These are phyloP conservation scores for Drosophila dives DNA, from an alignment of 2,888 invertebrate species.

Conservation along the genomic window DNA sequence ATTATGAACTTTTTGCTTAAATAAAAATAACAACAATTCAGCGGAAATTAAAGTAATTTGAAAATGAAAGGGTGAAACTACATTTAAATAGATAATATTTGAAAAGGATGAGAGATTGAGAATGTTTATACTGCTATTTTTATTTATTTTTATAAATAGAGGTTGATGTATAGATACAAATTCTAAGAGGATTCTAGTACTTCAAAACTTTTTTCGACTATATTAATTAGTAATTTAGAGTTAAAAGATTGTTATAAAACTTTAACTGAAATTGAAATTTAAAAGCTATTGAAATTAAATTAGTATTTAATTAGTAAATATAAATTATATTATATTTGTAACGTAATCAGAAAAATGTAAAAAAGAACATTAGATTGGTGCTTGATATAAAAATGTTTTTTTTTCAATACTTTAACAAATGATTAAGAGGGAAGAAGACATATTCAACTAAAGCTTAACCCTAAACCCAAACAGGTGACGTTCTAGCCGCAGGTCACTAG, in stretches of 20 bases:
- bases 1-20: background rate
- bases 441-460: conserved; percentile 7
- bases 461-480: conserved; percentile 28
- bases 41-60: no score
- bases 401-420: background rate
- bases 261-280: background rate
- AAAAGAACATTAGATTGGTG: background rate
- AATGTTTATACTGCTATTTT: background rate
- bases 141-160: background rate
- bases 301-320: background rate
- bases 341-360: background rate
- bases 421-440: background rate
- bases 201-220: background rate
- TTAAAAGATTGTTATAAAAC: background rate
- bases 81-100: background rate
- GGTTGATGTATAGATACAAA: background rate
- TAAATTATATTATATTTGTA: background rate
- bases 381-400: background rate
- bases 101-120: background rate
- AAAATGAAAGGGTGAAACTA: background rate
- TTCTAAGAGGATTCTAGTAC: background rate
- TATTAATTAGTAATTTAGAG: background rate
- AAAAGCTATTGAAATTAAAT: background rate
- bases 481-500: conserved; percentile 48
- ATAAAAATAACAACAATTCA: no score